Conservation (phyloP, 2,888 invertebrate genomes). For the Pseudococcus jackbeardsleyi region DNA sequence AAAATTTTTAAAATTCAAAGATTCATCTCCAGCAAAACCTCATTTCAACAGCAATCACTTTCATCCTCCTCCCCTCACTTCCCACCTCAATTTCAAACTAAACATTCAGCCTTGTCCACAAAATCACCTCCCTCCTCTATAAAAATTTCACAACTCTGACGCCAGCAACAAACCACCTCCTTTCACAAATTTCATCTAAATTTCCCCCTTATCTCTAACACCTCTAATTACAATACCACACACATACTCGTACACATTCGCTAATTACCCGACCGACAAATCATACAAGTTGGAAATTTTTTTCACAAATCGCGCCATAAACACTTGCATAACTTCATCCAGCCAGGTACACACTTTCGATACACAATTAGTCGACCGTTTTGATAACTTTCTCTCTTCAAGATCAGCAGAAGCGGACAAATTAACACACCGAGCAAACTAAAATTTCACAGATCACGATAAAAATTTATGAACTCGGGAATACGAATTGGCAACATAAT, state of each 20-base stretch:
- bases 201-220: neutral
- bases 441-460: slow-evolving; percentile 15
- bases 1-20: no score
- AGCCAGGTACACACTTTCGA: neutral
- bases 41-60: no score
- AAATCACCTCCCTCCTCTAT: neutral
- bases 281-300: neutral
- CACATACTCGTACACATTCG: neutral
- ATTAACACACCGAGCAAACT: neutral
- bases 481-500: neutral
- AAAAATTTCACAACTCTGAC: neutral
- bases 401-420: neutral
- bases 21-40: no score
- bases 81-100: no score
- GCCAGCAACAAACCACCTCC: neutral
- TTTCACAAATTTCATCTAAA: neutral
- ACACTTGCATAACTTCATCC: neutral
- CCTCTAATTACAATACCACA: neutral
- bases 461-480: neutral
- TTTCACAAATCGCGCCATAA: neutral
- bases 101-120: no score
- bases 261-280: slow-evolving; percentile 5
- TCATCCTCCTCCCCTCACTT: no score
- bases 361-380: slow-evolving; percentile 5
- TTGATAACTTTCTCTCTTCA: slow-evolving; percentile 13